Percentiles rank a stretch among this genome's conserved stretches.
Conservation (phyloP, 35 echinoderm and acorn worm genomes). For the Ophiothrix spiculata region DNA sequence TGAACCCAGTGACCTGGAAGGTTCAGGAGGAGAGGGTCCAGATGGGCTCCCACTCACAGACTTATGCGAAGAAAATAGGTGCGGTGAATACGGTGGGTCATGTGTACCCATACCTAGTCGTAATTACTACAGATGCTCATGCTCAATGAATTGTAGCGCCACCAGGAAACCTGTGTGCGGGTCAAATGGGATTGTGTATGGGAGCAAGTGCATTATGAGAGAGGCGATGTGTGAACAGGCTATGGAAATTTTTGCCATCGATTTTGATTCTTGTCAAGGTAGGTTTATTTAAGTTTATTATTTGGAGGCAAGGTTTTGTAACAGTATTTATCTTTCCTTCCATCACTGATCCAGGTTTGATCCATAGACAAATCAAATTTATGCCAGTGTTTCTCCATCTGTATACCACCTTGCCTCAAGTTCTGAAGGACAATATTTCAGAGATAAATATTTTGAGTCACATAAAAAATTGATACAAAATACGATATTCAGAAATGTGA, state of each 20-base stretch:
- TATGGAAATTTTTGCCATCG: constrained; percentile 15
- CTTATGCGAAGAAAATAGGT: constrained; percentile 64
- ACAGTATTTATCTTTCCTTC: too few species aligned
- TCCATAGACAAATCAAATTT: background rate
- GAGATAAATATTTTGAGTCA: too few species aligned
- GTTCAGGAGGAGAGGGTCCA: background rate
- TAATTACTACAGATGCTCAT: constrained; percentile 48
- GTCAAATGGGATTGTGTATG: constrained; percentile 71
- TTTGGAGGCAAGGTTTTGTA: background rate
- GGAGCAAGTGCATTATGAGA: constrained; percentile 75
- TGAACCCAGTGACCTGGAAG: constrained; percentile 9
- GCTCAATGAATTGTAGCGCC: constrained; percentile 77
- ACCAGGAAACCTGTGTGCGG: constrained; percentile 69
- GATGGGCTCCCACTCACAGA: background rate
- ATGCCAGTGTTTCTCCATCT: background rate
- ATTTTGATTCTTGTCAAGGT: constrained; percentile 86
- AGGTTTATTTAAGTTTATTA: background rate
- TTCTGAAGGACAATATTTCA: too few species aligned
- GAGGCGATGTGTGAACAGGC: constrained; percentile 68
- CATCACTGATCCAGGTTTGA: background rate
- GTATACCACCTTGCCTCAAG: background rate
- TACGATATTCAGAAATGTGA: too few species aligned
- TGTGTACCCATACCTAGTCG: constrained; percentile 41
- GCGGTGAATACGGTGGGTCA: constrained; percentile 68
- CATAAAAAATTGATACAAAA: too few species aligned